Conservation (phyloP, 53 echinoderm and acorn worm species). For the Apostichopus leukothele region DNA sequence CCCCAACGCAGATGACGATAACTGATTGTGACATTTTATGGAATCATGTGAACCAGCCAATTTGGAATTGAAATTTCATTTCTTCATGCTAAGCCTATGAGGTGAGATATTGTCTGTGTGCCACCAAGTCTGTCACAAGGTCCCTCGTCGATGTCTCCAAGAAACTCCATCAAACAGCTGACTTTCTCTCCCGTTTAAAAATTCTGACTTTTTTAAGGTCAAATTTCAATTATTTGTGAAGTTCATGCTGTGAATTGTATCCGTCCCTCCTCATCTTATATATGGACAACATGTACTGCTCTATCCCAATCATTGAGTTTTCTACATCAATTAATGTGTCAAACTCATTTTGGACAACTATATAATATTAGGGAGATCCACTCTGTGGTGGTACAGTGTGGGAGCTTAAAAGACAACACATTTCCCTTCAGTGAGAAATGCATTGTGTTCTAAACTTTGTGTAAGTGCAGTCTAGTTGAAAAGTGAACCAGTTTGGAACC, state of each 20-base stretch:
- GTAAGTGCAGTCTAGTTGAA: too few relatives aligned
- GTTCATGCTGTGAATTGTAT: not conserved
- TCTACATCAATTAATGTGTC: too few relatives aligned
- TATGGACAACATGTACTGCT: too few relatives aligned
- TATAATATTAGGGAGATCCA: too few relatives aligned
- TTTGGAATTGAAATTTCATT: not conserved
- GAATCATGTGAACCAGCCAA: not conserved
- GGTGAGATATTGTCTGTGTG: constrained; percentile 35
- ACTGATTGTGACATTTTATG: constrained; percentile 10
- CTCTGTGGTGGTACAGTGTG: too few relatives aligned
- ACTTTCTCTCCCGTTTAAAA: not conserved
- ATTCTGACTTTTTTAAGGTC: not conserved
- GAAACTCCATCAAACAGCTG: constrained; percentile 2
- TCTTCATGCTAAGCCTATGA: constrained; percentile 13
- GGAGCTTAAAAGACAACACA: too few relatives aligned
- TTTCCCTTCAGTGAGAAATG: too few relatives aligned
- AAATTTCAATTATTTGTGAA: constrained; percentile 3
- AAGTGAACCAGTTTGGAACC: too few relatives aligned
- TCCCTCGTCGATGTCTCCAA: not conserved
- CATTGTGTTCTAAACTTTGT: too few relatives aligned
- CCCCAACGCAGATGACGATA: not conserved
- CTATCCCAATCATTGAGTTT: too few relatives aligned
- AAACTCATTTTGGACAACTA: too few relatives aligned
- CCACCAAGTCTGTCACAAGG: constrained; percentile 28
- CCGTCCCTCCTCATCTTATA: not conserved